Evolutionary conservation across 1,140 invertebrate genomes (phyloP).

Genomic region (Phymorhynchus buccinoides): DNA sequence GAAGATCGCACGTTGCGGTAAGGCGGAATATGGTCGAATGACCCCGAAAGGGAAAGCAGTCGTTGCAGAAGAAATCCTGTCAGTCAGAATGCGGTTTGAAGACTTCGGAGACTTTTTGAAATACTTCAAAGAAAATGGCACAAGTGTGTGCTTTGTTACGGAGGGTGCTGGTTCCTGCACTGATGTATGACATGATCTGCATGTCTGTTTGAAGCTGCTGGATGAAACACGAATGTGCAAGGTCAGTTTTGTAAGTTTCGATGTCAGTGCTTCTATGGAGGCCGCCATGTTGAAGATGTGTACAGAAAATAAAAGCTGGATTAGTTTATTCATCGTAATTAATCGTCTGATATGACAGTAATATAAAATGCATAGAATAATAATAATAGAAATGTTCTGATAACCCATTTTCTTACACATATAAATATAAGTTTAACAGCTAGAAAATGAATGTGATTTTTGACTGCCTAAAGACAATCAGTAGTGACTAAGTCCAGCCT

Average conservation of each 20-base stretch:
- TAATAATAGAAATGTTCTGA: too few species aligned
- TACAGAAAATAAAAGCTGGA: neutral
- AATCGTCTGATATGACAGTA: too few species aligned
- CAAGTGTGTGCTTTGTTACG: neutral
- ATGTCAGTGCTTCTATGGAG: neutral
- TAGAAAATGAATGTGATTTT: too few species aligned
- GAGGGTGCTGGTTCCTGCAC: conserved; percentile 11
- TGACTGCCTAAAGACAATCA: too few species aligned
- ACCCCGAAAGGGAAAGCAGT: conserved; percentile 1
- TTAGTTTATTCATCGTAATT: too few species aligned
- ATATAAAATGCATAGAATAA: too few species aligned
- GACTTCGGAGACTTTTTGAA: conserved; percentile 2
- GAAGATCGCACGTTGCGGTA: conserved; percentile 23
- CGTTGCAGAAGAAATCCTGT: neutral
- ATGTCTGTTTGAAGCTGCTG: neutral
- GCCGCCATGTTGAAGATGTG: conserved; percentile 28
- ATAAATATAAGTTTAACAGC: too few species aligned
- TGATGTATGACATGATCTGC: conserved; percentile 1
- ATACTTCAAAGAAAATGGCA: neutral
- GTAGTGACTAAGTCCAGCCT: too few species aligned
- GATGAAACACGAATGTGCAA: neutral
- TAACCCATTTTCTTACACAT: too few species aligned
- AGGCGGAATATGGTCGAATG: neutral
- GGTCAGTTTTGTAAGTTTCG: neutral
- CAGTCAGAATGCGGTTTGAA: neutral